A percentile compares a stretch with the other conserved stretches of the same genome.
Evolutionary conservation across 2,113 vertebrate genomes (phyloP).

Genomic region (Pheucticus melanocephalus): DNA sequence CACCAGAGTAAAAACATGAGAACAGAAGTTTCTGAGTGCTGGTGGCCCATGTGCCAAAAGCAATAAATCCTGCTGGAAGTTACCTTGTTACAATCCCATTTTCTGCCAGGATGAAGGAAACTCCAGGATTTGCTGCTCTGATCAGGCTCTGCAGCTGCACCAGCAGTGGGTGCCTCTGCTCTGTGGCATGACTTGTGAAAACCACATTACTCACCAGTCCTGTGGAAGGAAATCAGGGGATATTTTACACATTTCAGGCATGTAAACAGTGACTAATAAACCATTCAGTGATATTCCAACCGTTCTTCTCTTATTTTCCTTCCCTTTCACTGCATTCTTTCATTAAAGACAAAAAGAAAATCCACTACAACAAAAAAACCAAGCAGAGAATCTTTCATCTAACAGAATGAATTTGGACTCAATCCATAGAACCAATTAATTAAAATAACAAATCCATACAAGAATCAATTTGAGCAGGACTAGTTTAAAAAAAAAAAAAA

Average conservation of each 20-base stretch:
- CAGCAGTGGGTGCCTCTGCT: slow-evolving; percentile 84
- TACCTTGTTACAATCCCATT: slow-evolving; percentile 90
- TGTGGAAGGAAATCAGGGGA: slow-evolving; percentile 52
- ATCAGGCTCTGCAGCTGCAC: slow-evolving; percentile 86
- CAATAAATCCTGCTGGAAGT: not conserved
- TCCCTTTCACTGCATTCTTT: not conserved
- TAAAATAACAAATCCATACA: not conserved
- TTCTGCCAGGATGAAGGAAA: slow-evolving; percentile 87
- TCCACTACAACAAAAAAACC: no score
- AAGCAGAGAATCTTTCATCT: not conserved
- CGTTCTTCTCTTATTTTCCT: not conserved
- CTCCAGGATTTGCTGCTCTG: slow-evolving; percentile 84
- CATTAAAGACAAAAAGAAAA: not conserved
- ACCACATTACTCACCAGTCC: slow-evolving; percentile 89
- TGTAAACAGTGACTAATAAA: not conserved
- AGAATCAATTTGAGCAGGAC: not conserved
- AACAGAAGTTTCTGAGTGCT: not conserved
- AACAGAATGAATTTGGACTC: not conserved
- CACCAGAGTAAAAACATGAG: not conserved
- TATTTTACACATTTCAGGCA: not conserved
- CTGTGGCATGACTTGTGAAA: slow-evolving; percentile 84
- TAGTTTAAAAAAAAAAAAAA: not conserved
- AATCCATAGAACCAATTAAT: not conserved
- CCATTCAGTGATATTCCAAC: not conserved
- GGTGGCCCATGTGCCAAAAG: not conserved